Percentiles rank a stretch among this genome's conserved stretches.
These are phyloP conservation scores for Neolamprologus caudopunctatus DNA, from an alignment of 2,113 vertebrate genomes.

Conservation along the genomic window DNA sequence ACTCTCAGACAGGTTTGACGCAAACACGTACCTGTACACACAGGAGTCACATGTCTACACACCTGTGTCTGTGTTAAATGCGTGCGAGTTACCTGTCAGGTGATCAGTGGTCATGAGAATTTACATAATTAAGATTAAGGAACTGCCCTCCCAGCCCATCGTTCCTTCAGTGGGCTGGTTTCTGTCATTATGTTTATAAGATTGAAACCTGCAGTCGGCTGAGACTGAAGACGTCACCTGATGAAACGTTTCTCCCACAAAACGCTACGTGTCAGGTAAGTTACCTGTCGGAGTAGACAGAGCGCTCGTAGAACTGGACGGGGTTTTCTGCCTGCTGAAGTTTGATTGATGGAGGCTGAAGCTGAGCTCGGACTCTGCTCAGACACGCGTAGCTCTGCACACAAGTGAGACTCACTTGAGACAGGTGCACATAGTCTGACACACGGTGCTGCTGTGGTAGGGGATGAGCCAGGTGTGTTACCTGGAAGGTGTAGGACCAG, in stretches of 20 bases:
- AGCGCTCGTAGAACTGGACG: slow-evolving; percentile 80
- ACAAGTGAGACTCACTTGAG: not conserved
- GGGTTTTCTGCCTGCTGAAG: slow-evolving; percentile 37
- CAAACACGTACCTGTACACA: slow-evolving; percentile 75
- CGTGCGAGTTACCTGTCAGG: not conserved
- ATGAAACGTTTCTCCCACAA: not conserved
- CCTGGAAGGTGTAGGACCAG: slow-evolving; percentile 62
- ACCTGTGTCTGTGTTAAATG: not conserved
- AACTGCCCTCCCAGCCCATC: not conserved
- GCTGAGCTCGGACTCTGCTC: slow-evolving; percentile 77
- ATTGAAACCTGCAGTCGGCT: not conserved
- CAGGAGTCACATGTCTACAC: not conserved
- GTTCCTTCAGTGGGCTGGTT: not conserved
- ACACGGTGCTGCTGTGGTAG: not conserved
- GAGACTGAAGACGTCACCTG: not conserved
- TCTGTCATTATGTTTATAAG: not conserved
- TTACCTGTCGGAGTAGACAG: slow-evolving; percentile 89
- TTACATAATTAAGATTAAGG: not conserved
- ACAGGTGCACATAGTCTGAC: not conserved
- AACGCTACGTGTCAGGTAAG: not conserved
- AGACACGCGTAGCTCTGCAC: slow-evolving; percentile 78
- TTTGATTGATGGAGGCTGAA: slow-evolving; percentile 59
- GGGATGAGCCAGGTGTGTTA: not conserved
- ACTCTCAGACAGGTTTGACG: slow-evolving; percentile 77
- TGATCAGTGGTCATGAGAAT: not conserved